These are phyloP conservation scores for Xiphias gladius DNA, from an alignment of 2,113 vertebrate genomes.

Conservation along the genomic window DNA sequence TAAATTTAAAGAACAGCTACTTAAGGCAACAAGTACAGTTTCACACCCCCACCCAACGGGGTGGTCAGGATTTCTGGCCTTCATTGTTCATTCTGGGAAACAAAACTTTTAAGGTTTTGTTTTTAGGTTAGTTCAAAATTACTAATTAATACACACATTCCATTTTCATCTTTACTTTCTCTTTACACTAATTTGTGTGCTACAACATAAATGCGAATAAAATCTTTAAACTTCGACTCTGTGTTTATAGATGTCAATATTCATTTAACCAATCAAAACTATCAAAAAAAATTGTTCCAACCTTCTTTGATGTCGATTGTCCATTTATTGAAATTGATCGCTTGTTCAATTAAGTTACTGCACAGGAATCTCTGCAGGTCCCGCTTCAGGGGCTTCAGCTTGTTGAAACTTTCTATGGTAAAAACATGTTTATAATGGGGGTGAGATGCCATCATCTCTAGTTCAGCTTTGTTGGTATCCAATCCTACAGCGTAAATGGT, in stretches of 20 bases:
- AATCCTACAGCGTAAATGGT: constrained; percentile 82
- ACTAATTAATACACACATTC: background rate
- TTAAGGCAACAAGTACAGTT: background rate
- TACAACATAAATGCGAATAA: background rate
- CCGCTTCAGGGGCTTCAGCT: constrained; percentile 67
- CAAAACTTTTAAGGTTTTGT: no score
- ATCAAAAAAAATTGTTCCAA: constrained; percentile 56
- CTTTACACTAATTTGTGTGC: background rate
- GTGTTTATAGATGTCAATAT: no score
- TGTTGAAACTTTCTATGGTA: constrained; percentile 73
- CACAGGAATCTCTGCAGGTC: constrained; percentile 82
- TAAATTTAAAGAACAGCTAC: background rate
- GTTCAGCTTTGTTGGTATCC: constrained; percentile 45
- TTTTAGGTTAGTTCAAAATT: background rate
- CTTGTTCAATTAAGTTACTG: constrained; percentile 50
- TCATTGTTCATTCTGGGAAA: no score
- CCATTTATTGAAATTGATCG: constrained; percentile 9
- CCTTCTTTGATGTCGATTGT: constrained; percentile 72
- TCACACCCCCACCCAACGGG: background rate
- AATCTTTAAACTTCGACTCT: background rate
- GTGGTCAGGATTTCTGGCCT: no score
- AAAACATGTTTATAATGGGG: constrained; percentile 76
- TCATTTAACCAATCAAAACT: no score
- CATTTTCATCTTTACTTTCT: no score
- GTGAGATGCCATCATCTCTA: constrained; percentile 79